Evolutionary conservation across 2,888 invertebrate species (phyloP), one percentile per base, ranked within the genome.

Genomic region (Eupithecia centaureata): DNA sequence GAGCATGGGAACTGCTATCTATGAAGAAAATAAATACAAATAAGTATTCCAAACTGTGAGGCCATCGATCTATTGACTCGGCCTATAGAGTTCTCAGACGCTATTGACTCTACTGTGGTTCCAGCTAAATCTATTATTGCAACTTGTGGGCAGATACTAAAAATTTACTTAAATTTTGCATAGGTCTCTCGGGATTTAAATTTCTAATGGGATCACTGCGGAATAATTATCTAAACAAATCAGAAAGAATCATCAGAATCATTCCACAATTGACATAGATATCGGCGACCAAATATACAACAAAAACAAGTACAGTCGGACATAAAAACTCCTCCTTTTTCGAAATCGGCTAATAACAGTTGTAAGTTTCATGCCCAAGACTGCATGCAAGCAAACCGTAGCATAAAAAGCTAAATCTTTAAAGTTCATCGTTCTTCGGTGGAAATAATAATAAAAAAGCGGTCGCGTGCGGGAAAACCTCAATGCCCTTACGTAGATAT

Each of bases 1-100:
- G 32, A 60, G 61, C 88, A 89, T 89, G 89, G 78, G 90, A 89
- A 86, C 75, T 76, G 77, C 51, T 74, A 68, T 71, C 79, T 80
- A 65, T 77, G 77, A 79, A 81, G 85, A 83, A 80, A 85, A 86
- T 86, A 88, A 89, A 89, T 81, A 87, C 82, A 86, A 86, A 86
- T 78, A 86, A 76, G 79, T n/a, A n/a, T n/a, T n/a, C 82, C 83
- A 51, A 84, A 81, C 79, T 76, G 78, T 68, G 78, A 76, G 22
- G 22, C 78, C 84, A 83, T 82, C 78, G 82, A 83, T 79, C 78
- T 90, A 82, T 90, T 90, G 86, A 89, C 89, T 57, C 59, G 65
- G 42, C 22, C 65, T 69, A 65, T 70, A 52, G 27, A 27, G 15
- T n/a, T 56, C 10, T 28, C 18, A 28, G 27, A n/a, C 10, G n/a